A percentile compares a stretch with the other conserved stretches of the same genome.
Evolutionary conservation across 2,797 vertebrate genomes (phyloP).

Genomic region (Brotula barbata): DNA sequence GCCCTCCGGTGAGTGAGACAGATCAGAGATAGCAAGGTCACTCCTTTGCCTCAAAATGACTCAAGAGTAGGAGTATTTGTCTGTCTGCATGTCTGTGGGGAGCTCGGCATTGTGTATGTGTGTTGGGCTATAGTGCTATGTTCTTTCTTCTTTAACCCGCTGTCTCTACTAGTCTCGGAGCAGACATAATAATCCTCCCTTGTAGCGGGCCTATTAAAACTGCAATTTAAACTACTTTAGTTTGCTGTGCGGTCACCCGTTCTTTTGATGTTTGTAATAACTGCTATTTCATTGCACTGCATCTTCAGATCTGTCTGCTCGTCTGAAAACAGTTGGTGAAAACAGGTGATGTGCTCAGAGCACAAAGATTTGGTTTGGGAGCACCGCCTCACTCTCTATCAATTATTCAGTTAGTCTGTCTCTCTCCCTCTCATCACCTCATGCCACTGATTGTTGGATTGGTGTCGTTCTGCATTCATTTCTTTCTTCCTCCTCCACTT

Average conservation of each 20-base stretch:
- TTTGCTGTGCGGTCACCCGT: constrained; percentile 16
- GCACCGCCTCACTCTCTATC: constrained; percentile 52
- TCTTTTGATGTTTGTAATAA: constrained; percentile 50
- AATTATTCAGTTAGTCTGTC: constrained; percentile 69
- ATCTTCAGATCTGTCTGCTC: constrained; percentile 44
- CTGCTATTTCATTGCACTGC: constrained; percentile 37
- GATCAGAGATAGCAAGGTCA: constrained; percentile 60
- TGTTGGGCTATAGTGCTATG: constrained; percentile 21
- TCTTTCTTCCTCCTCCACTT: constrained; percentile 3
- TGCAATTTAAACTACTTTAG: constrained; percentile 29
- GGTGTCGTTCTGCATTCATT: constrained; percentile 40
- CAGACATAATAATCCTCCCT: constrained; percentile 21
- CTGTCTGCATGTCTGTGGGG: constrained; percentile 22
- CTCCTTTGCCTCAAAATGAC: constrained; percentile 40
- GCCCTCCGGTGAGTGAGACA: constrained; percentile 55
- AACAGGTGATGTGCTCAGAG: constrained; percentile 62
- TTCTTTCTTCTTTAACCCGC: constrained; percentile 8
- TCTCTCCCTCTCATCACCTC: constrained; percentile 47
- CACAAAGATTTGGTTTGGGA: constrained; percentile 55
- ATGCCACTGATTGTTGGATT: constrained; percentile 60
- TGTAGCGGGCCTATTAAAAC: constrained; percentile 23
- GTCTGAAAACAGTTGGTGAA: constrained; percentile 51
- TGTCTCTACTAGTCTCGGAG: constrained; percentile 21
- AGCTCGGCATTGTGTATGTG: constrained; percentile 22
- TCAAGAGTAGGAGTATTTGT: constrained; percentile 35